Evolutionary conservation across 2,888 invertebrate species (phyloP), one percentile per base, ranked within the genome.

Genomic region (Laothoe populi): DNA sequence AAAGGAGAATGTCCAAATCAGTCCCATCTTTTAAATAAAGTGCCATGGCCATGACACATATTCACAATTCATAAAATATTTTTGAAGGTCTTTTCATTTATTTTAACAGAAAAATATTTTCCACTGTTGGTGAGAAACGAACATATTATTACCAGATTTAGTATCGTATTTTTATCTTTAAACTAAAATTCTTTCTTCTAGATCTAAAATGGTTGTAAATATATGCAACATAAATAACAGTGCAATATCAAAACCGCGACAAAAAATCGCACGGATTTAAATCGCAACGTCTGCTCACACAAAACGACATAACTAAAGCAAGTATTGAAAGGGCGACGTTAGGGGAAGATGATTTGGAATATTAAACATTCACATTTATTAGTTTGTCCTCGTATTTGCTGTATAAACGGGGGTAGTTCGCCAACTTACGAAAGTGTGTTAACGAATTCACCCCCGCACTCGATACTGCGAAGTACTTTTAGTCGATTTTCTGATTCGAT

Each of bases 361-460:
- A 92, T 91, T 91, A 92, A 92, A 90, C 90, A 90, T 92, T 90
- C 86, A 88, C 88, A 88, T 90, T 92, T 92, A 92, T 91, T 92
- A 92, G 91, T 92, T 92, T 87, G 88, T 89, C 88, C 90, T 86
- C 86, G 75, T 88, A 88, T 90, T 89, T 88, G 87, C 85, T 82
- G 87, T 88, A 83, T 85, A 88, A 90, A 82, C 85, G 87, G 75
- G 82, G 86, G 88, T 88, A 88, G 88, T 88, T 88, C 83, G 84
- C 83, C 86, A 82, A 88, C 87, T 86, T 89, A 75, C 80, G 87
- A 87, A 91, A 90, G 88, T 90, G 91, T 90, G 91, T 88, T 90
- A 90, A 88, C 87, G 84, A 86, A 82, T 83, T 82, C 80, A 74
- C 83, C 82, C 84, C 74, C 82, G 78, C 81, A 83, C 82, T 87